These are phyloP conservation scores for Atethmia centrago DNA, from an alignment of 2,888 invertebrate genomes.

Conservation along the genomic window DNA sequence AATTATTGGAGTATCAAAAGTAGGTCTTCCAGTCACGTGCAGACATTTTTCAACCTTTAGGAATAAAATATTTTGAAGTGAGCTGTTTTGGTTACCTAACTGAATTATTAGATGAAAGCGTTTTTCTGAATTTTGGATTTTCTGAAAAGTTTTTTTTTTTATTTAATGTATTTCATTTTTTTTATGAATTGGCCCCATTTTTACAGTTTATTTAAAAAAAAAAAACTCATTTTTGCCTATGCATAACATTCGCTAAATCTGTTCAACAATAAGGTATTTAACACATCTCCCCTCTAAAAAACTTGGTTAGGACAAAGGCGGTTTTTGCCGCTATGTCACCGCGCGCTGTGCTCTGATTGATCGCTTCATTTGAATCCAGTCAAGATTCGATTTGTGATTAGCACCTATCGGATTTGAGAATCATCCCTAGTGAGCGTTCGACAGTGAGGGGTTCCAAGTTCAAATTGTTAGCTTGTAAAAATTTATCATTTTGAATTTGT, in stretches of 20 bases:
- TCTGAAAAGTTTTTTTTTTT: no score
- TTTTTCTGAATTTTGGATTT: no score
- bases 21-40: slow-evolving; percentile 15
- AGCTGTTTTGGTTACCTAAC: background rate
- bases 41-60: slow-evolving; percentile 6
- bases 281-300: slow-evolving; percentile 53
- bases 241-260: slow-evolving; percentile 18
- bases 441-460: slow-evolving; percentile 48
- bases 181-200: background rate
- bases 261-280: slow-evolving; percentile 39
- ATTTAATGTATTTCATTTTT: no score
- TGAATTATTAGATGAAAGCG: background rate
- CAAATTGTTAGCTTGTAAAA: slow-evolving; percentile 46
- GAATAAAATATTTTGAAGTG: background rate
- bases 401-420: slow-evolving; percentile 72
- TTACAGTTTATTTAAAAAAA: background rate
- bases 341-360: slow-evolving; percentile 84
- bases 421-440: slow-evolving; percentile 63
- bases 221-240: background rate
- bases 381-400: slow-evolving; percentile 87
- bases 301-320: slow-evolving; percentile 55
- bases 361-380: slow-evolving; percentile 83
- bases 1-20: slow-evolving; percentile 20
- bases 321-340: slow-evolving; percentile 75
- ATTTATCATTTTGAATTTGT: slow-evolving; percentile 6